These are phyloP conservation scores for Syritta pipiens DNA, from an alignment of 2,888 invertebrate genomes.

Conservation along the genomic window DNA sequence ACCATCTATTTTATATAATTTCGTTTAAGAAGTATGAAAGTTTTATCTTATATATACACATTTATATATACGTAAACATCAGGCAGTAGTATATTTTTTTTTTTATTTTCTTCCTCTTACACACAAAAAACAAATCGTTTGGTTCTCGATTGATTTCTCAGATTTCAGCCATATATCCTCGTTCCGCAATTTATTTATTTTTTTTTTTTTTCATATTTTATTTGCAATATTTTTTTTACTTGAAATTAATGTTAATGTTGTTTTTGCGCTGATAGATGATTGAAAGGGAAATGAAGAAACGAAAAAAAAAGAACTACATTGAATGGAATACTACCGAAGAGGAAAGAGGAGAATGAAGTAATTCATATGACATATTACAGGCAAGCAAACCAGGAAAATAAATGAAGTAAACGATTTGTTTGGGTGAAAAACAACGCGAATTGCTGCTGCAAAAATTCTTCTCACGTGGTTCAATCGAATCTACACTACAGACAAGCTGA, in stretches of 20 bases:
- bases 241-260: background rate
- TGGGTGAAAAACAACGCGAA: background rate
- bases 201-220: background rate
- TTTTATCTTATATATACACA: constrained; percentile 56
- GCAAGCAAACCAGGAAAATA: background rate
- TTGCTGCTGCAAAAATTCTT: background rate
- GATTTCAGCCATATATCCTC: constrained; percentile 11
- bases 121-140: constrained; percentile 52
- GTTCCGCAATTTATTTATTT: constrained; percentile 1
- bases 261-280: constrained; percentile 10
- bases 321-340: background rate
- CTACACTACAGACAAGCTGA: constrained; percentile 17
- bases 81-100: constrained; percentile 60
- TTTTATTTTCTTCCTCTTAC: constrained; percentile 38
- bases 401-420: background rate
- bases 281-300: background rate
- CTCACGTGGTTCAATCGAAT: background rate
- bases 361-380: background rate
- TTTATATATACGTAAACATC: constrained; percentile 63
- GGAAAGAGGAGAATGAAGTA: background rate
- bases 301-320: background rate
- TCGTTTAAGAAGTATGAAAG: constrained; percentile 61
- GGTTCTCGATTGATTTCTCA: constrained; percentile 52
- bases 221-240: background rate
- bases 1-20: constrained; percentile 22